Conservation (phyloP, 2,888 invertebrate genomes). For the Drosophila subquinaria region DNA sequence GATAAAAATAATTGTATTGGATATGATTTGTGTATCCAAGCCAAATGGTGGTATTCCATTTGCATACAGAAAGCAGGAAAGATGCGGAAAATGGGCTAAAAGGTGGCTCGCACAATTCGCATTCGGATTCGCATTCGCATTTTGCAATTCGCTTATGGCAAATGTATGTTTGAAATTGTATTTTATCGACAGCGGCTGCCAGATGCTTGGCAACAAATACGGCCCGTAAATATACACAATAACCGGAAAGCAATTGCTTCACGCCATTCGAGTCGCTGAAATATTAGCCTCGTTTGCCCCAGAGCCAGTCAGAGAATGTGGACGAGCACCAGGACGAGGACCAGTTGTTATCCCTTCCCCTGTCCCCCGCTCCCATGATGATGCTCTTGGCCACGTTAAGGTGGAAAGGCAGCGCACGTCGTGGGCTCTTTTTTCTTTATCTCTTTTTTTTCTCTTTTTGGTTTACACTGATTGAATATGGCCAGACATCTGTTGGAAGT, state of each 20-base stretch:
- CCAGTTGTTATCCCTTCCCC: constrained; percentile 36
- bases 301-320: constrained; percentile 27
- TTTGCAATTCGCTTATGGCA: constrained; percentile 43
- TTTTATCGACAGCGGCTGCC: constrained; percentile 64
- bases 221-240: constrained; percentile 67
- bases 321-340: constrained; percentile 21
- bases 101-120: constrained; percentile 18
- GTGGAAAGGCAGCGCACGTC: constrained; percentile 15
- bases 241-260: constrained; percentile 78
- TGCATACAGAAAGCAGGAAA: constrained; percentile 34
- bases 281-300: constrained; percentile 61
- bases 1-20: neutral
- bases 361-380: neutral
- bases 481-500: constrained; percentile 46
- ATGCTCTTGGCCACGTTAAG: constrained; percentile 19
- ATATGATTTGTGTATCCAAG: constrained; percentile 2
- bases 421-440: constrained; percentile 4
- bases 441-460: neutral
- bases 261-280: constrained; percentile 71
- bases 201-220: constrained; percentile 68
- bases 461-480: constrained; percentile 67
- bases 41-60: constrained; percentile 22
- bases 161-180: constrained; percentile 71
- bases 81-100: neutral
- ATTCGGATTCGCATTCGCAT: neutral